Conservation (phyloP, 2,113 vertebrate species). For the Spermophilus dauricus region DNA sequence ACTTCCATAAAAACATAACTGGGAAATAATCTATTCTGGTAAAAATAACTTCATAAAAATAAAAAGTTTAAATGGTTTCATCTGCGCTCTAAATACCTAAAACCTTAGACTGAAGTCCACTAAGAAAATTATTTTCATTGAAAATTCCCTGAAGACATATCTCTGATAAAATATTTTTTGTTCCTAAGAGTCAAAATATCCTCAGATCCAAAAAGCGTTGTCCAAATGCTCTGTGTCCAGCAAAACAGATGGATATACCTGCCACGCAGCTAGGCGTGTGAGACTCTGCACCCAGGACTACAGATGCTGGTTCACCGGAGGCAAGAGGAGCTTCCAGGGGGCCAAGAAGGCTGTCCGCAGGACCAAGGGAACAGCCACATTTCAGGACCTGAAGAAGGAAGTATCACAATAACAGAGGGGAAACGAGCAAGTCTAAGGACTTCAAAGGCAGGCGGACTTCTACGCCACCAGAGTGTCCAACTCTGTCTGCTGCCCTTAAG, state of each 20-base stretch:
- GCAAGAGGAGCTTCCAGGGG: too few species aligned
- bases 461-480: neutral
- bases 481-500: too few species aligned
- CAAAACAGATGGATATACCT: neutral
- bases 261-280: neutral
- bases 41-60: neutral
- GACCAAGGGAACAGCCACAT: neutral
- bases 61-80: neutral
- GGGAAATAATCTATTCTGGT: neutral
- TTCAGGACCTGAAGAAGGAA: neutral
- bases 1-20: neutral
- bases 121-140: neutral
- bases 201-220: neutral
- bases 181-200: neutral
- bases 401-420: neutral
- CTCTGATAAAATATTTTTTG: neutral
- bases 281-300: neutral
- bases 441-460: neutral
- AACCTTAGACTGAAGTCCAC: neutral
- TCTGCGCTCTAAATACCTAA: neutral
- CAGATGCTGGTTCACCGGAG: rapidly evolving
- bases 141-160: neutral
- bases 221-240: neutral
- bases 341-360: neutral
- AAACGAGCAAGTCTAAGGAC: neutral